These are phyloP conservation scores for Trematomus loennbergii DNA, from an alignment of 2,113 vertebrate genomes.

Conservation along the genomic window DNA sequence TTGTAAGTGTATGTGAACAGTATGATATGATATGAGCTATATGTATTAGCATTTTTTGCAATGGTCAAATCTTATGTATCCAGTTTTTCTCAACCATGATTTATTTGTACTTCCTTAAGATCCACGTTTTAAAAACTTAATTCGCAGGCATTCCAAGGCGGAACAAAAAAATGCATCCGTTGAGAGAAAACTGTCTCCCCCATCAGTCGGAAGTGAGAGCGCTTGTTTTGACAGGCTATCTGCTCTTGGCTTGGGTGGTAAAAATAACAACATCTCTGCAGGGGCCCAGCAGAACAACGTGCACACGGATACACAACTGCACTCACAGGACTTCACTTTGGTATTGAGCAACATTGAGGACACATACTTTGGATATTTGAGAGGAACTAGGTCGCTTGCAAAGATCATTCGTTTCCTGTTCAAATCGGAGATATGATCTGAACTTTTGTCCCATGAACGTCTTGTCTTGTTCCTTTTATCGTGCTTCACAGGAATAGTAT, in stretches of 20 bases:
- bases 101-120: slow-evolving; percentile 22
- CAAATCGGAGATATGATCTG: not conserved
- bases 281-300: slow-evolving; percentile 56
- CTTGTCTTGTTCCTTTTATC: not conserved
- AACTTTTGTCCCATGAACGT: not conserved
- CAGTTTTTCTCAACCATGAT: not conserved
- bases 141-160: slow-evolving; percentile 65
- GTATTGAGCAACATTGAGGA: slow-evolving; percentile 55
- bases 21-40: too few species aligned
- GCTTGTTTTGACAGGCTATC: slow-evolving; percentile 81
- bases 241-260: slow-evolving; percentile 77
- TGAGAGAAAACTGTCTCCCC: slow-evolving; percentile 46
- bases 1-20: too few species aligned
- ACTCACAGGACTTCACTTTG: slow-evolving; percentile 36
- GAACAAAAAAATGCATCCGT: slow-evolving; percentile 57
- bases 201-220: slow-evolving; percentile 69
- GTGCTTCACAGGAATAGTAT: not conserved
- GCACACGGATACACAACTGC: slow-evolving; percentile 37
- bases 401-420: slow-evolving; percentile 15
- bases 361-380: slow-evolving; percentile 44
- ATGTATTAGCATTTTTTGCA: too few species aligned
- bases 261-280: slow-evolving; percentile 73
- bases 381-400: slow-evolving; percentile 43
- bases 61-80: too few species aligned
- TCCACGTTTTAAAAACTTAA: slow-evolving; percentile 39